Evolutionary conservation across 2,888 invertebrate species (phyloP), one percentile per base, ranked within the genome.

Genomic region (Stenotaenia linearis): DNA sequence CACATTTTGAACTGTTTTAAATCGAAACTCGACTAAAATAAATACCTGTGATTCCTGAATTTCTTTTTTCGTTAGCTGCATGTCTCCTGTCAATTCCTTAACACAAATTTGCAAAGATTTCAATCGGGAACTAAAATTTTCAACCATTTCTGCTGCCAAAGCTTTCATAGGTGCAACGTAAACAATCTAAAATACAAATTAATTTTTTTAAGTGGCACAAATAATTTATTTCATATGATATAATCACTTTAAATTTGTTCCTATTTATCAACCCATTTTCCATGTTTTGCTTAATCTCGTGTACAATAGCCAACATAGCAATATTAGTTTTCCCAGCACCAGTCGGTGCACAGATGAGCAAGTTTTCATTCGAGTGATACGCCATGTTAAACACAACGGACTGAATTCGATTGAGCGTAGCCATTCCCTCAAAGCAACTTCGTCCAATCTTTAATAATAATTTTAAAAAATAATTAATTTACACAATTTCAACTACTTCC

Each of bases 91-190:
- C 82, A 98, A 87, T 86, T 99, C 99, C 78, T 92, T 90, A 0
- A 99, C 98, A 0, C 88, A 85, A 30, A 99, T 91, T 6, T 97
- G 96, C 0, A 93, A 87, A 0, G 91, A 89, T 50, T 90, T 89
- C 0, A 99, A 88, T 78, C 95, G 90, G 83, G 91, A 92, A 4
- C 92, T 91, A 86, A 99, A 99, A 86, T 94, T 98, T 0, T 91
- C 90, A 0, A 98, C 96, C 97, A 99, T 99, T 89, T 99, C 99
- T 0, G 98, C 92, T 0, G 99, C 99, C 56, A 99, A 87, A 0
- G 99, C 99, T 88, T 99, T 99, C 99, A 99, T 99, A 1, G 99
- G 99, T 0, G 98, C 98, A 83, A 99, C 94, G 87, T 99, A 99
- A 77, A 99, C 93, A 83, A 99, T 96, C 92, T 95, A 85, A 23